Percentiles rank a stretch among this genome's conserved stretches.
These are phyloP conservation scores for Melopsittacus undulatus DNA, from an alignment of 2,797 vertebrate species.

Conservation along the genomic window DNA sequence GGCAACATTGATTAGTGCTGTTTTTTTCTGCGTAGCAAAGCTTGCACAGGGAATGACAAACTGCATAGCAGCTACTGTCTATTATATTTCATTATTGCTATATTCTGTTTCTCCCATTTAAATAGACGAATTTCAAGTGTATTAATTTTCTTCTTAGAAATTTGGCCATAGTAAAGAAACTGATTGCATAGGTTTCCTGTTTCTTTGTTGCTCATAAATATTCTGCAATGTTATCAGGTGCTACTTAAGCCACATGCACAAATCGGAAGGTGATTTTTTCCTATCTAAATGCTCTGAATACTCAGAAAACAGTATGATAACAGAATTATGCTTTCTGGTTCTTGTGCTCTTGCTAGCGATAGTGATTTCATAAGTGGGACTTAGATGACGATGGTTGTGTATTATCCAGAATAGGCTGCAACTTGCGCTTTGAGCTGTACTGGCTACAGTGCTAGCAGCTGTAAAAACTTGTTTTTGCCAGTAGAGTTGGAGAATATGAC, in stretches of 20 bases:
- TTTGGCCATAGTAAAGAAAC: neutral
- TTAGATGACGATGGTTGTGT: neutral
- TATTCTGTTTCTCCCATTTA: neutral
- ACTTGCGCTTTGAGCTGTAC: neutral
- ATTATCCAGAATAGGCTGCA: neutral
- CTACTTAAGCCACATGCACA: neutral
- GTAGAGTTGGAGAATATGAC: constrained; percentile 25
- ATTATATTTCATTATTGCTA: neutral
- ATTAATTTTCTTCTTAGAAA: neutral
- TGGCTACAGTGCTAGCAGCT: neutral
- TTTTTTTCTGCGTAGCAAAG: neutral
- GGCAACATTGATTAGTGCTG: neutral
- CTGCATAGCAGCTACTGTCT: neutral
- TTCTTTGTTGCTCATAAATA: neutral
- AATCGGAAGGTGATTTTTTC: neutral
- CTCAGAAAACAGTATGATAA: neutral
- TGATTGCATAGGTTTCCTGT: neutral
- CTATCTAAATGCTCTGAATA: neutral
- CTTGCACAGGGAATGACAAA: neutral
- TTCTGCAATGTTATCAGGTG: neutral
- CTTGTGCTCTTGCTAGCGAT: neutral
- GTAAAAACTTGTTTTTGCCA: constrained; percentile 36
- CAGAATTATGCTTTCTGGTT: neutral
- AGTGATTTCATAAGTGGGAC: neutral
- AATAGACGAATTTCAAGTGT: neutral